A percentile compares a stretch with the other conserved stretches of the same genome.
These are phyloP conservation scores for Cosmia pyralina DNA, from an alignment of 2,888 invertebrate species.

Conservation along the genomic window DNA sequence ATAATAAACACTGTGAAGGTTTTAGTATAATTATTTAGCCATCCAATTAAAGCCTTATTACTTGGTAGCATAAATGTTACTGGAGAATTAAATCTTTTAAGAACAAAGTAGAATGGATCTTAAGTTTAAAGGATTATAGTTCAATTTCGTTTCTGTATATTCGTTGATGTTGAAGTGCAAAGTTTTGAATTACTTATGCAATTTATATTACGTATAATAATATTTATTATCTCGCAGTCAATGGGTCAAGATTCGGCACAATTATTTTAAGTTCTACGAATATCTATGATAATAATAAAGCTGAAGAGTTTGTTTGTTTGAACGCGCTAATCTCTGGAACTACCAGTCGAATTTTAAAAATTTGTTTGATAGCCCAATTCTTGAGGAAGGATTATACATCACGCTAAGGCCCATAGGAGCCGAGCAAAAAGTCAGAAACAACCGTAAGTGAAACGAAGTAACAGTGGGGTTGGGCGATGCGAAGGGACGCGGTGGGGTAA, in stretches of 20 bases:
- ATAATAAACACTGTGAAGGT: conserved; percentile 8
- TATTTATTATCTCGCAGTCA: conserved; percentile 46
- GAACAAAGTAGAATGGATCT: conserved; percentile 1
- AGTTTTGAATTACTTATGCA: conserved; percentile 17
- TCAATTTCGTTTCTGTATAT: not conserved
- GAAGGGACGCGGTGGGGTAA: too few relatives aligned
- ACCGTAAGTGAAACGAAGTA: too few relatives aligned
- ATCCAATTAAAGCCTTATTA: conserved; percentile 37
- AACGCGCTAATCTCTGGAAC: too few relatives aligned
- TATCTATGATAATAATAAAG: too few relatives aligned
- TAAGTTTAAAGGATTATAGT: accelerated
- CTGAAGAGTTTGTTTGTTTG: too few relatives aligned
- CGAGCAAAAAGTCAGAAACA: too few relatives aligned
- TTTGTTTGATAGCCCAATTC: too few relatives aligned
- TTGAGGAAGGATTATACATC: too few relatives aligned
- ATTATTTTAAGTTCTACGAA: conserved; percentile 27
- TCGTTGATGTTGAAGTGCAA: not conserved
- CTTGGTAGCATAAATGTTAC: not conserved
- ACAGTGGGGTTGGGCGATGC: too few relatives aligned
- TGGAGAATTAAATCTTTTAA: not conserved
- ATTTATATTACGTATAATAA: conserved; percentile 10
- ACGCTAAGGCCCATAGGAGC: too few relatives aligned
- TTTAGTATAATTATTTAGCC: conserved; percentile 11
- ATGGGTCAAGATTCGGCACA: conserved; percentile 29
- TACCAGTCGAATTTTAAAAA: too few relatives aligned